A percentile compares a stretch with the other conserved stretches of the same genome.
Evolutionary conservation across 2,113 vertebrate species (phyloP).

Genomic region (Pluvialis apricaria): DNA sequence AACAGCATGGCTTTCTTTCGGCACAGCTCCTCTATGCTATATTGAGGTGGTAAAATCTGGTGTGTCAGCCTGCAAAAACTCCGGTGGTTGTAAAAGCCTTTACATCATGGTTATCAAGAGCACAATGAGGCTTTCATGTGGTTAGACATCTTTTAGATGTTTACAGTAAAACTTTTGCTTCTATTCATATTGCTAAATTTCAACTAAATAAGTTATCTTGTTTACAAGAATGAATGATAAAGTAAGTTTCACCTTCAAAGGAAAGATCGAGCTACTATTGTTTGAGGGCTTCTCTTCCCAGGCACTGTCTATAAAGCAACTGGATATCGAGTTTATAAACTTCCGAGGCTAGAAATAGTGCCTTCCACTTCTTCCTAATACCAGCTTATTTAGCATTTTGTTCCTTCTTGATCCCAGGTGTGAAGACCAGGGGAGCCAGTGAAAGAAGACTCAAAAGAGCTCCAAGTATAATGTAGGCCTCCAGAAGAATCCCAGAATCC

Average conservation of each 20-base stretch:
- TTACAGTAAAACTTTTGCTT: background rate
- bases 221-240: background rate
- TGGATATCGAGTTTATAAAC: background rate
- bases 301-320: background rate
- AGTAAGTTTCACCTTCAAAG: background rate
- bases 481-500: background rate
- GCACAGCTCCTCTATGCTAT: background rate
- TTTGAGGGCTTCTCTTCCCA: background rate
- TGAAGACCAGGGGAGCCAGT: background rate
- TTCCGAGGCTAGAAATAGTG: background rate
- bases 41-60: background rate
- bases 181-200: background rate
- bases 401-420: background rate
- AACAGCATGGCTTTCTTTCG: background rate
- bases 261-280: background rate
- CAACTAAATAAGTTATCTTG: background rate
- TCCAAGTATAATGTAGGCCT: background rate
- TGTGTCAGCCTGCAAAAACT: background rate
- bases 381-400: background rate
- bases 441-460: background rate
- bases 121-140: background rate
- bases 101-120: background rate
- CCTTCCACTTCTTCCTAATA: background rate
- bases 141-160: background rate
- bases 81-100: background rate